phyloP scores from a whole-genome alignment of 1,140 invertebrate genomes.

The Cotesia typhae region DNA sequence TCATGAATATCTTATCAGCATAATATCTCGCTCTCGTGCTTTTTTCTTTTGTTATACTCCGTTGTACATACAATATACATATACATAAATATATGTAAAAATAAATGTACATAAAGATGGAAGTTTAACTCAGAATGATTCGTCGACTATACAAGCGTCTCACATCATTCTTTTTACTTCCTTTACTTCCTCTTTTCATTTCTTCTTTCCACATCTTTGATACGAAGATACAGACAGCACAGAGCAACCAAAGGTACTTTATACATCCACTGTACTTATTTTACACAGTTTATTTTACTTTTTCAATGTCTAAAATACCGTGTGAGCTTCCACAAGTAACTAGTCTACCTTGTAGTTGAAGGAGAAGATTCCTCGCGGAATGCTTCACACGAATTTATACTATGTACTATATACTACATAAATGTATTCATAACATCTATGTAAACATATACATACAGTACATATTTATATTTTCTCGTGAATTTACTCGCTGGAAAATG shows the following conservation, averaged over 20 bases:
- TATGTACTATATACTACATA: background rate
- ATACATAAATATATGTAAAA: conserved; percentile 3
- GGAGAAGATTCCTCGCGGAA: conserved; percentile 5
- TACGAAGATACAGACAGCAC: background rate
- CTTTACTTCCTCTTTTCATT: background rate
- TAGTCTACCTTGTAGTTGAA: background rate
- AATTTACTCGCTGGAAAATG: conserved; percentile 36
- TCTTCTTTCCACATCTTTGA: background rate
- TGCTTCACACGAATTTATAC: too few relatives aligned
- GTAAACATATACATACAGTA: conserved; percentile 26
- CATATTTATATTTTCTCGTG: conserved; percentile 25
- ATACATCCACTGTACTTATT: conserved; percentile 3
- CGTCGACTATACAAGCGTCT: conserved; percentile 6
- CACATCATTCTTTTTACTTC: conserved; percentile 1
- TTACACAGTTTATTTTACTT: conserved; percentile 3
- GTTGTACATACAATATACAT: conserved; percentile 7
- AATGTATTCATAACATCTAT: background rate
- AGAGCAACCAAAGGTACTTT: background rate
- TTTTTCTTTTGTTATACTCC: conserved; percentile 16
- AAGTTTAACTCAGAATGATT: background rate
- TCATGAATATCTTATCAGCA: conserved; percentile 58
- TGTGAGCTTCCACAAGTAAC: background rate
- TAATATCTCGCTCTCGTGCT: conserved; percentile 47
- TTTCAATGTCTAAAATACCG: background rate
- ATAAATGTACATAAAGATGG: background rate